Evolutionary conservation across 1,140 invertebrate species (phyloP).

Genomic region (Caenorhabditis inopinata): DNA sequence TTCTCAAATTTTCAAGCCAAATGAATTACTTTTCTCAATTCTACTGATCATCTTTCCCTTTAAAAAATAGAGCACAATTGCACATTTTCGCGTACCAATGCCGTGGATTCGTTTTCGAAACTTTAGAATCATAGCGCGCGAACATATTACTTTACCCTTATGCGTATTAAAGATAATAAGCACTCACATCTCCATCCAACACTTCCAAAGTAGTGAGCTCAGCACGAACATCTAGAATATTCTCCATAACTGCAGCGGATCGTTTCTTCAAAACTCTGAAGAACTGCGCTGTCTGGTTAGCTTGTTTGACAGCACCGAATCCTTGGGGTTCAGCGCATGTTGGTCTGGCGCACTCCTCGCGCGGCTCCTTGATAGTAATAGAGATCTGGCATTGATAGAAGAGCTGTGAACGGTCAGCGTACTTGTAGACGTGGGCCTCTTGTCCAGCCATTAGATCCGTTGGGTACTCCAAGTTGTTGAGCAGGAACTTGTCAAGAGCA

Average conservation of each 20-base stretch:
- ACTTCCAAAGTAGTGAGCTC: conserved; percentile 49
- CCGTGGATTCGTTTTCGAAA: too few species aligned
- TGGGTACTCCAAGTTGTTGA: conserved; percentile 53
- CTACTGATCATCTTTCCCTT: too few species aligned
- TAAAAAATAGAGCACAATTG: too few species aligned
- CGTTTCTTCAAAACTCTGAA: conserved; percentile 43
- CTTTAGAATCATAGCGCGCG: too few species aligned
- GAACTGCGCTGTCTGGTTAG: conserved; percentile 40
- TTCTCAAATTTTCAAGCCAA: too few species aligned
- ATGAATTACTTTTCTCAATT: too few species aligned
- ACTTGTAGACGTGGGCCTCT: conserved; percentile 56
- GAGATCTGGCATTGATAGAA: conserved; percentile 55
- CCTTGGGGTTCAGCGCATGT: conserved; percentile 48
- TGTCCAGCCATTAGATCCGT: conserved; percentile 54
- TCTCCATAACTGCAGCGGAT: conserved; percentile 9
- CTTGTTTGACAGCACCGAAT: conserved; percentile 43
- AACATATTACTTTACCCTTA: too few species aligned
- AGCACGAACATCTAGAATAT: conserved; percentile 49
- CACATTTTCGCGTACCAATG: too few species aligned
- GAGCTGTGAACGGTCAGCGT: conserved; percentile 49
- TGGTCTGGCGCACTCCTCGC: conserved; percentile 49
- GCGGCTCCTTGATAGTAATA: conserved; percentile 54
- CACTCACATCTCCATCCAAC: conserved; percentile 37
- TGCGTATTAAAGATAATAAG: too few species aligned
- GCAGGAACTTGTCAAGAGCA: conserved; percentile 46